phyloP scores from a whole-genome alignment of 2,888 invertebrate genomes.

The Tenthredo notha region DNA sequence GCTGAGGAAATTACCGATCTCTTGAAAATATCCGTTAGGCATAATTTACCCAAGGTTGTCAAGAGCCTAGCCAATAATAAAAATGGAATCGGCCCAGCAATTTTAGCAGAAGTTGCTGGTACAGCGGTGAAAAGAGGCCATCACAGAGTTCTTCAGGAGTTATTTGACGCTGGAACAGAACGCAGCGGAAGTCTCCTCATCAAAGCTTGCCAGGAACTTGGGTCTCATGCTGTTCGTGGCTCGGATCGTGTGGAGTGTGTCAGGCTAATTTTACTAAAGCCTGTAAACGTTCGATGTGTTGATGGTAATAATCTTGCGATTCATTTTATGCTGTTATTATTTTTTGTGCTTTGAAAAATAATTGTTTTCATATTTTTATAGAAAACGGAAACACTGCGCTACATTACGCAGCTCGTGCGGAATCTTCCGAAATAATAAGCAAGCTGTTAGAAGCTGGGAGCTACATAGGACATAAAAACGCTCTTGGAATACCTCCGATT shows the following conservation, averaged over 20 bases:
- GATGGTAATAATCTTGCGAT: constrained; percentile 65
- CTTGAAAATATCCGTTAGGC: constrained; percentile 80
- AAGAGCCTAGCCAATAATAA: constrained; percentile 77
- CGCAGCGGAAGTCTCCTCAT: constrained; percentile 64
- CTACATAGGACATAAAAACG: constrained; percentile 84
- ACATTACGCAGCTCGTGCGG: constrained; percentile 88
- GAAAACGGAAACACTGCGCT: constrained; percentile 85
- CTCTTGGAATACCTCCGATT: constrained; percentile 81
- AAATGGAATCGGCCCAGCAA: constrained; percentile 80
- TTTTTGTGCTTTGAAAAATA: constrained; percentile 7
- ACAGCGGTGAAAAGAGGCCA: constrained; percentile 83
- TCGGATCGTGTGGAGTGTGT: constrained; percentile 82
- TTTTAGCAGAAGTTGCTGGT: constrained; percentile 81
- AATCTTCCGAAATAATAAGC: constrained; percentile 83
- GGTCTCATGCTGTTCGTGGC: constrained; percentile 63
- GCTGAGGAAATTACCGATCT: constrained; percentile 79
- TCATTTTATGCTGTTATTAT: not conserved
- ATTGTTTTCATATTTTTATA: constrained; percentile 52
- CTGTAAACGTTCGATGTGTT: constrained; percentile 80
- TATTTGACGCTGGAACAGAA: constrained; percentile 68
- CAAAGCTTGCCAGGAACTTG: constrained; percentile 66
- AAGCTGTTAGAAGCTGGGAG: constrained; percentile 86
- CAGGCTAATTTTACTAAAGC: constrained; percentile 81
- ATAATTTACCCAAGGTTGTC: constrained; percentile 81
- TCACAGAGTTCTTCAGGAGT: constrained; percentile 76